Base-by-base conservation (phyloP, 1,140 invertebrate species). In the Atta cephalotes region DNA sequence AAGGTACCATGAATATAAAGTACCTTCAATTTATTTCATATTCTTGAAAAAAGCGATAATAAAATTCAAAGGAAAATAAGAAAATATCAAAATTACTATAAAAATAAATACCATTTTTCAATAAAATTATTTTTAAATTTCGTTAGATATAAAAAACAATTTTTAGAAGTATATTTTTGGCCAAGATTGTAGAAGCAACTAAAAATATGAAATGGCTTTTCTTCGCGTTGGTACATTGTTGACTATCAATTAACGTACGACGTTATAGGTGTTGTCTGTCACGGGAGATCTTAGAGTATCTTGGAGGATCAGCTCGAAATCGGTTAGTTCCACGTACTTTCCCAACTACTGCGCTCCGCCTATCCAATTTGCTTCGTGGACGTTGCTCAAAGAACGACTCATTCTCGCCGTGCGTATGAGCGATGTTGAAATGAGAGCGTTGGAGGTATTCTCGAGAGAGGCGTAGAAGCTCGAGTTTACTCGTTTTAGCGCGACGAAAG, bases 401-500 rank as follows among this genome's bases (percentile, higher is more conserved):
- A 28, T 51, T 45, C 72, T 35, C 49, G 62, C 45, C n/a, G 4
- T 49, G 35, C 78, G 51, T 85, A 77, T 71, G 49, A 31, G 62
- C 74, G 49, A 66, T 58, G 60, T 77, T 74, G 74, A 66, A 79
- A 79, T 53, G 77, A 78, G 31, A 66, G 31, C 82, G 45, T 39
- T 45, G 31, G 80, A 62, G 74, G 49, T 53, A 65, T 79, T 79
- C 21, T 51, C 58, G 72, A 85, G 60, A 65, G 58, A 49, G 28
- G 77, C 84, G 84, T 70, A 62, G 51, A 80, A 80, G 84, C 74
- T 16, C 76, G 85, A 79, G 76, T 68, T 79, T 79, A 56, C 82
- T 65, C 82, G 74, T 66, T 53, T 66, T 74, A 79, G 72, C 82
- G 82, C 82, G 82, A 66, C 82, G 60, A 85, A 85, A 85, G 74